Evolutionary conservation across 2,888 invertebrate genomes (phyloP).

Genomic region (Stramonita haemastoma): DNA sequence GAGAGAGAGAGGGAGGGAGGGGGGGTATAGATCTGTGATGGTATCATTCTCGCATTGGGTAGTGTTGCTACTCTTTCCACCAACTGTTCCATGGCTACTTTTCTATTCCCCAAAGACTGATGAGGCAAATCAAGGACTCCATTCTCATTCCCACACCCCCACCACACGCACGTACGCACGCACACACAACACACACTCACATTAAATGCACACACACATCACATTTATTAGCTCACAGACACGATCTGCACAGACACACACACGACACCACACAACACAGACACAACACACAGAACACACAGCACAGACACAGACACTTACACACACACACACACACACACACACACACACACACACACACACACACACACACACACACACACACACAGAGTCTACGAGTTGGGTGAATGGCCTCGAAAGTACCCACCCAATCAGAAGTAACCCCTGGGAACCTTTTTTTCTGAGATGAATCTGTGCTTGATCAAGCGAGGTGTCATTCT

Average conservation of each 20-base stretch:
- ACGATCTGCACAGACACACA: not conserved
- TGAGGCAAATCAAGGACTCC: slow-evolving; percentile 2
- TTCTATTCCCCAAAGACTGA: not conserved
- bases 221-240: not conserved
- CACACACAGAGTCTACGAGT: not conserved
- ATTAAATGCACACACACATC: not conserved
- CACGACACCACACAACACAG: not conserved
- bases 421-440: no score
- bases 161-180: not conserved
- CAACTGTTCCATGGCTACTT: not conserved
- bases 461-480: no score
- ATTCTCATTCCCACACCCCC: not conserved
- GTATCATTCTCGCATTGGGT: not conserved
- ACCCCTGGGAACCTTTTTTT: no score
- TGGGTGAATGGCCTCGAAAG: no score
- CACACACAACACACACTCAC: not conserved
- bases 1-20: not conserved
- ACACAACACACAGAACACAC: not conserved
- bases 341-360: not conserved
- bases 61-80: not conserved
- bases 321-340: not conserved
- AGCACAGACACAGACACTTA: not conserved
- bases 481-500: no score
- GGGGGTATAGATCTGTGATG: not conserved
- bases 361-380: not conserved